Evolutionary conservation across 1,140 invertebrate species (phyloP).

Genomic region (Drosophila triauraria): DNA sequence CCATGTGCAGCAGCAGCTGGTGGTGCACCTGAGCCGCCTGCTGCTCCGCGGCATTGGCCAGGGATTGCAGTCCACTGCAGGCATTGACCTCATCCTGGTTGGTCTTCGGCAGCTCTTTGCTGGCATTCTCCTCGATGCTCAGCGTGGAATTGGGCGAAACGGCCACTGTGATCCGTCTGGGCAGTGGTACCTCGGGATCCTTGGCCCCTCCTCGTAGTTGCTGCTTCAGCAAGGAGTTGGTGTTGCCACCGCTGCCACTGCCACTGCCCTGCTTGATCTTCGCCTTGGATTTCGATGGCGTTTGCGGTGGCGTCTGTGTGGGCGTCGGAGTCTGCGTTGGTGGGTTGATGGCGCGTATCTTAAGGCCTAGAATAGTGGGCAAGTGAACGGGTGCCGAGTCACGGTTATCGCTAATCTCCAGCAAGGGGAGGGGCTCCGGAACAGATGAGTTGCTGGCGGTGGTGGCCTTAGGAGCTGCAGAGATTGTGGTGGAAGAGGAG

Average conservation of each 20-base stretch:
- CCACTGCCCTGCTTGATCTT: slow-evolving; percentile 25
- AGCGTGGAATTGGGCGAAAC: slow-evolving; percentile 45
- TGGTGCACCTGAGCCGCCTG: slow-evolving; percentile 69
- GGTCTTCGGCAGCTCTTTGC: slow-evolving; percentile 29
- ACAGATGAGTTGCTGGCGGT: slow-evolving; percentile 1
- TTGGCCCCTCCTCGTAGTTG: slow-evolving; percentile 83
- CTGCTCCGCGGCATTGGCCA: slow-evolving; percentile 76
- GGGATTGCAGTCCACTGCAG: slow-evolving; percentile 63
- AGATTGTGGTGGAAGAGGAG: slow-evolving; percentile 50
- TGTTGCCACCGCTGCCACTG: slow-evolving; percentile 55
- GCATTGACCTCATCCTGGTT: slow-evolving; percentile 37
- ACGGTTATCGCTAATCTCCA: slow-evolving; percentile 26
- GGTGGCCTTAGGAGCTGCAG: slow-evolving; percentile 12
- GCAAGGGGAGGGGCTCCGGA: slow-evolving; percentile 22
- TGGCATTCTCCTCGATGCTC: slow-evolving; percentile 54
- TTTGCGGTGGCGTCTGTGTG: slow-evolving; percentile 10
- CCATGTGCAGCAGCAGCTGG: slow-evolving; percentile 76
- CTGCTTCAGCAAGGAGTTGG: slow-evolving; percentile 83
- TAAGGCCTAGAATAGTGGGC: slow-evolving; percentile 77
- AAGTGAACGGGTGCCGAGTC: slow-evolving; percentile 61
- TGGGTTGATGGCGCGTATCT: slow-evolving; percentile 65
- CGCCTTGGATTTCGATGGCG: slow-evolving; percentile 21
- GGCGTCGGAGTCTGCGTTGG: slow-evolving; percentile 17
- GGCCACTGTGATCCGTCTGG: slow-evolving; percentile 26
- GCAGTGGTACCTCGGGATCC: slow-evolving; percentile 58